Evolutionary conservation across 2,113 vertebrate species (phyloP).

Genomic region (Campylorhamphus procurvoides): DNA sequence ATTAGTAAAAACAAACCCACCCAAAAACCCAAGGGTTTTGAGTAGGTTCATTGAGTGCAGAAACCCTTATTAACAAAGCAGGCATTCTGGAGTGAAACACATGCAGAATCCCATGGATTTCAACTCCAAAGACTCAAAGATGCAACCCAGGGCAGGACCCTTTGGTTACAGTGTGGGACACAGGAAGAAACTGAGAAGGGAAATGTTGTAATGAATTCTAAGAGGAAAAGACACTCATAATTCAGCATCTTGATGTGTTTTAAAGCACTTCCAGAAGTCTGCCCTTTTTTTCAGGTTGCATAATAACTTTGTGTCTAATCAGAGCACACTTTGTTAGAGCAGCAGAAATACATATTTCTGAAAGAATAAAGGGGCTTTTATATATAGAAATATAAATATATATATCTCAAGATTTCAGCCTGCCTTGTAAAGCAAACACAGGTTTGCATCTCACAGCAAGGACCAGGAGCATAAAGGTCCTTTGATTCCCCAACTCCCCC

Average conservation of each 20-base stretch:
- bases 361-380: neutral
- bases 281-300: neutral
- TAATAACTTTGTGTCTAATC: neutral
- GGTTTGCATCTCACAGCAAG: neutral
- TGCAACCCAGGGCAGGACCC: neutral
- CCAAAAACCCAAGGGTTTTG: neutral
- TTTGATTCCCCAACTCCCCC: slow-evolving; percentile 17
- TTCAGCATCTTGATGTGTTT: neutral
- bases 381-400: neutral
- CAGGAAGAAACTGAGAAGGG: neutral
- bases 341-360: neutral
- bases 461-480: neutral
- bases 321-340: neutral
- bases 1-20: neutral
- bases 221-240: neutral
- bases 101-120: neutral
- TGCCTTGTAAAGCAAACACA: neutral
- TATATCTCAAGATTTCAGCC: neutral
- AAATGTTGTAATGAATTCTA: neutral
- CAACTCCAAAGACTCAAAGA: neutral
- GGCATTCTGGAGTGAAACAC: neutral
- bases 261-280: slow-evolving; percentile 34
- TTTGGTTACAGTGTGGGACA: neutral
- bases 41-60: neutral
- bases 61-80: neutral